Percentiles rank a stretch among this genome's conserved stretches.
Evolutionary conservation across 2,888 invertebrate genomes (phyloP).

Genomic region (Tricholauxania praeusta): DNA sequence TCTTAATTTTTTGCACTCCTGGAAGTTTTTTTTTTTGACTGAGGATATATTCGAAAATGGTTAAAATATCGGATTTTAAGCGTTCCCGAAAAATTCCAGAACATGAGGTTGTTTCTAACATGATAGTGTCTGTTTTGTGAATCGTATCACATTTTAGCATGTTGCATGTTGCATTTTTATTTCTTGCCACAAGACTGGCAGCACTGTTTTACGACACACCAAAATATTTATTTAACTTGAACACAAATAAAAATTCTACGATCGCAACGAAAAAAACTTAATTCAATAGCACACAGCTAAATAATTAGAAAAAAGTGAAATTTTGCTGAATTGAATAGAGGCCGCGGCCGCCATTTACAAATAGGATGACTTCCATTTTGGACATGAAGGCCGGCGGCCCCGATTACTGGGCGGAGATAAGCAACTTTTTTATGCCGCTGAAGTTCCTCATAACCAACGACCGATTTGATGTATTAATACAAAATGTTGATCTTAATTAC

Average conservation of each 20-base stretch:
- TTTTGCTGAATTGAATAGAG: constrained; percentile 11
- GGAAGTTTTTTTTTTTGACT: too few relatives aligned
- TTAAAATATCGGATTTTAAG: too few relatives aligned
- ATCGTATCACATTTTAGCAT: too few relatives aligned
- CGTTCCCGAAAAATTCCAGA: too few relatives aligned
- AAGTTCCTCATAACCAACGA: constrained; percentile 63
- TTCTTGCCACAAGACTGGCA: too few relatives aligned
- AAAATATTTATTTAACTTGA: constrained; percentile 3
- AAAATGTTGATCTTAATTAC: constrained; percentile 64
- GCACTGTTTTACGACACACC: too few relatives aligned
- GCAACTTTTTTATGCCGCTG: constrained; percentile 65
- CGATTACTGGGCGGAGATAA: constrained; percentile 65
- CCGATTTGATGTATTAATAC: constrained; percentile 62
- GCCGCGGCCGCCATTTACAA: constrained; percentile 15
- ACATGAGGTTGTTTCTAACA: too few relatives aligned
- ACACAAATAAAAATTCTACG: neutral
- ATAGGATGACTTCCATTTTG: constrained; percentile 64
- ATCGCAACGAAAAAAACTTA: constrained; percentile 4
- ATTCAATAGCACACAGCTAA: neutral
- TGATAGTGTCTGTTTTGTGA: too few relatives aligned
- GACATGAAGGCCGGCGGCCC: constrained; percentile 63
- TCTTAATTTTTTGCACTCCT: too few relatives aligned
- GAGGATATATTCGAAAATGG: too few relatives aligned
- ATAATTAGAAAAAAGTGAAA: constrained; percentile 18
- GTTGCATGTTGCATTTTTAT: too few relatives aligned